Conservation (phyloP, 2,888 invertebrate genomes). For the Lagria hirta region DNA sequence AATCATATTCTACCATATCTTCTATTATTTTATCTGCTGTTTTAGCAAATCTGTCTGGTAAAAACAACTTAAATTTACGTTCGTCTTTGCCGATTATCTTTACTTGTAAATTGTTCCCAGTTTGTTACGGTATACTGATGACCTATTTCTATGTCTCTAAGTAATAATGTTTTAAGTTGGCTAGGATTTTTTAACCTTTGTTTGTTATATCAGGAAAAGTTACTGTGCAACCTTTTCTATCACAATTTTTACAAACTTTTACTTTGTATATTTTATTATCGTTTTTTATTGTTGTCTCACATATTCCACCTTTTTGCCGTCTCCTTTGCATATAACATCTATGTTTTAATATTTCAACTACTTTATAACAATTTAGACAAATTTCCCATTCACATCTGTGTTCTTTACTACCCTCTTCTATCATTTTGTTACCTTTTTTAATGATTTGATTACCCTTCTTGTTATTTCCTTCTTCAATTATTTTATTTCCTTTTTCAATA, state of each 20-base stretch:
- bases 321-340: slow-evolving; percentile 1
- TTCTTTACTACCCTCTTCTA: too few species aligned
- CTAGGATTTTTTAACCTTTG: slow-evolving; percentile 1
- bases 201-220: slow-evolving; percentile 1
- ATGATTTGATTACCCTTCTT: too few species aligned
- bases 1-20: slow-evolving; percentile 9
- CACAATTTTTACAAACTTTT: slow-evolving; percentile 3
- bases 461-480: too few species aligned
- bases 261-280: too few species aligned
- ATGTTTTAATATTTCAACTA: slow-evolving; percentile 1
- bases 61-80: slow-evolving; percentile 11
- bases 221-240: slow-evolving; percentile 3
- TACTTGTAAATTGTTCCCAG: slow-evolving; percentile 6
- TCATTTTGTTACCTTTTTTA: too few species aligned
- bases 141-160: slow-evolving; percentile 2
- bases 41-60: slow-evolving; percentile 10
- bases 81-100: slow-evolving; percentile 10
- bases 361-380: too few species aligned
- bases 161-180: slow-evolving; percentile 1
- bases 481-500: too few species aligned
- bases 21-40: slow-evolving; percentile 10
- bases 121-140: slow-evolving; percentile 5
- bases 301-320: slow-evolving; percentile 2
- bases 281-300: slow-evolving; percentile 1
- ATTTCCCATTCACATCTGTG: too few species aligned